Percentiles rank a stretch among this genome's conserved stretches.
phyloP scores from a whole-genome alignment of 2,113 vertebrate genomes.

The Coregonus clupeaformis region DNA sequence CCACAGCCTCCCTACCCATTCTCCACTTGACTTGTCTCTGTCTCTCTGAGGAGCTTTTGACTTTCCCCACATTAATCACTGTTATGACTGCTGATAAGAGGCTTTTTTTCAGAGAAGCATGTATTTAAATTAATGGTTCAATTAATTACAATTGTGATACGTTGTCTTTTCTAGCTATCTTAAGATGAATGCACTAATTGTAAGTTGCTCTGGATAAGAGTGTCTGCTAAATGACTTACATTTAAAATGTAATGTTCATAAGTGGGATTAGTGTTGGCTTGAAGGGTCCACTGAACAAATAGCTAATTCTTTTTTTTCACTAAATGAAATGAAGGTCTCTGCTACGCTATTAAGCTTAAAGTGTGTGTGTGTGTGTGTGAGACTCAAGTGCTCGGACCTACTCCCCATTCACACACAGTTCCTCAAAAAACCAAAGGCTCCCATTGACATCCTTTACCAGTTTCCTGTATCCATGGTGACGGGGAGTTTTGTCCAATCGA shows the following conservation, averaged over 20 bases:
- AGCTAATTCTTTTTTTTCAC: too few species aligned
- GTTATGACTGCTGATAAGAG: too few species aligned
- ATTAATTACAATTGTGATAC: too few species aligned
- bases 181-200: too few species aligned
- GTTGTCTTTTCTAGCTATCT: too few species aligned
- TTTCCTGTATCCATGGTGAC: conserved; percentile 74
- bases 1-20: too few species aligned
- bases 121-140: not conserved
- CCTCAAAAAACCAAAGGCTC: conserved; percentile 11
- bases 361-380: not conserved
- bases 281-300: not conserved
- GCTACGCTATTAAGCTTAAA: not conserved
- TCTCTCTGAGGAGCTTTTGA: too few species aligned
- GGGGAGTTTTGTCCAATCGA: conserved; percentile 63
- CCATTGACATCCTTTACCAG: conserved; percentile 18
- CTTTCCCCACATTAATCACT: too few species aligned
- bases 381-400: not conserved
- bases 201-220: too few species aligned
- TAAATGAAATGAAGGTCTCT: not conserved
- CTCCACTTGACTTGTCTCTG: too few species aligned
- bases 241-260: not conserved
- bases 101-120: not conserved
- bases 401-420: not conserved
- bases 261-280: not conserved
- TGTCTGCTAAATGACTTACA: too few species aligned